Evolutionary conservation across 2,113 vertebrate species (phyloP).

Genomic region (Suricata suricatta): DNA sequence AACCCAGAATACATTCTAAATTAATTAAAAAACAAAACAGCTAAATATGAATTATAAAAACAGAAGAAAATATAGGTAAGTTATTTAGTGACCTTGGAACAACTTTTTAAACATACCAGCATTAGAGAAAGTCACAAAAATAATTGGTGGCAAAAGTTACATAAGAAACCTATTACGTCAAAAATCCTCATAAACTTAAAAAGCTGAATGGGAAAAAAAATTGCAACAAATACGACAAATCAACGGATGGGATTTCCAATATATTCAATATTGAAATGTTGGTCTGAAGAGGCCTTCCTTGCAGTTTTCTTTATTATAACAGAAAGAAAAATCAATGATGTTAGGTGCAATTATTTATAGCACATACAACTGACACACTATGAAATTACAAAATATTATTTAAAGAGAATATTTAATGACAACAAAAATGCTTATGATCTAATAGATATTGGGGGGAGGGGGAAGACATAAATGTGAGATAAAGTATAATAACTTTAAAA

Average conservation of each 20-base stretch:
- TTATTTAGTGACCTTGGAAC: constrained; percentile 13
- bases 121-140: constrained; percentile 28
- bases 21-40: constrained; percentile 6
- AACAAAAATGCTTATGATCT: neutral
- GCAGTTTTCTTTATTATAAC: neutral
- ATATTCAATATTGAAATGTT: neutral
- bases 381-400: constrained; percentile 34
- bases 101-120: neutral
- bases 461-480: neutral
- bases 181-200: constrained; percentile 19
- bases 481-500: neutral
- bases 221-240: neutral
- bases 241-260: neutral
- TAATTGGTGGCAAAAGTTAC: neutral
- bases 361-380: neutral
- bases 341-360: neutral
- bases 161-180: neutral
- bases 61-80: neutral
- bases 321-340: neutral
- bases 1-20: neutral
- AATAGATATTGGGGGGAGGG: neutral
- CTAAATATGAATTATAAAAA: neutral
- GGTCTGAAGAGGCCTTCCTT: neutral
- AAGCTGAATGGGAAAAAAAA: neutral
- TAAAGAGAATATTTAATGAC: neutral